phyloP scores from a whole-genome alignment of 2,888 invertebrate species.

The Lacanobia oleracea region DNA sequence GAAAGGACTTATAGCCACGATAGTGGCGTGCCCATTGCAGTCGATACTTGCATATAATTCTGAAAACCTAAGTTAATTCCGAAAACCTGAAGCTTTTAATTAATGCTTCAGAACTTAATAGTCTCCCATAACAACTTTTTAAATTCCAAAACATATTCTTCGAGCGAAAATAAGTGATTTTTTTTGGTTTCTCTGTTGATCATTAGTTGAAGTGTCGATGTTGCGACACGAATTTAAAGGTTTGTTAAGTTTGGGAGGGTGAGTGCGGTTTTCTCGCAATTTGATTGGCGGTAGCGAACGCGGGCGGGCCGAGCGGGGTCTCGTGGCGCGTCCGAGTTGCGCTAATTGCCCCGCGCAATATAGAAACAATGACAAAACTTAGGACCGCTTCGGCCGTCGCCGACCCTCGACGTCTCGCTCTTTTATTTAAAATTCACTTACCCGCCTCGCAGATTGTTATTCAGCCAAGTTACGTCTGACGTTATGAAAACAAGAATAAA shows the following conservation, averaged over 20 bases:
- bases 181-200: constrained; percentile 64
- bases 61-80: background rate
- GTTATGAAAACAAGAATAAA: constrained; percentile 84
- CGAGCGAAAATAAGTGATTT: constrained; percentile 16
- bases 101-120: background rate
- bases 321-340: constrained; percentile 81
- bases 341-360: constrained; percentile 89
- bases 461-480: constrained; percentile 80
- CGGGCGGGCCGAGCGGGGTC: constrained; percentile 75
- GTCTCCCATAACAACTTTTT: background rate
- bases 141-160: background rate
- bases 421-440: constrained; percentile 90
- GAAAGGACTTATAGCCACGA: no score
- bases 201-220: constrained; percentile 85
- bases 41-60: background rate
- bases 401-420: constrained; percentile 82
- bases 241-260: constrained; percentile 79
- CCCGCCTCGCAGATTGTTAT: constrained; percentile 86
- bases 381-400: constrained; percentile 79
- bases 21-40: background rate
- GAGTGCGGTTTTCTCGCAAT: constrained; percentile 81
- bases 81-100: background rate
- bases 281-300: constrained; percentile 81
- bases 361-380: constrained; percentile 90
- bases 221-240: constrained; percentile 75